Conservation (phyloP, 2,113 vertebrate species). For the Dicrurus megarhynchus region DNA sequence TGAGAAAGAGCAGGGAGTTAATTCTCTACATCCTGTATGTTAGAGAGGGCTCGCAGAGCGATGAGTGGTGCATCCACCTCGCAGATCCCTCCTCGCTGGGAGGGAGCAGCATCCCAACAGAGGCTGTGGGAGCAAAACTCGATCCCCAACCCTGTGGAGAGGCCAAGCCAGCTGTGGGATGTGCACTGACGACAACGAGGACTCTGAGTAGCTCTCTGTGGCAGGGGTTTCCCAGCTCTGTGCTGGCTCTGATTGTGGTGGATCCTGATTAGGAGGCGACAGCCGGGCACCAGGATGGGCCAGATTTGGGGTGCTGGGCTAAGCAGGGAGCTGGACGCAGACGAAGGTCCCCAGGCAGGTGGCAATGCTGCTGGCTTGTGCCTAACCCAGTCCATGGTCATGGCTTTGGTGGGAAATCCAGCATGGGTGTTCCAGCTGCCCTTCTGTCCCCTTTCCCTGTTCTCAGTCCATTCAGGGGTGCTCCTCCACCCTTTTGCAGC, state of each 20-base stretch:
- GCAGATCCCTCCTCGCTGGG: rapidly evolving
- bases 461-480: neutral
- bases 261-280: neutral
- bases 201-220: rapidly evolving
- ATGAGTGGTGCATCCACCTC: neutral
- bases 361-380: neutral
- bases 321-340: neutral
- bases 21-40: neutral
- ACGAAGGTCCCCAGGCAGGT: neutral
- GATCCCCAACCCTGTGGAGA: rapidly evolving
- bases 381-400: neutral
- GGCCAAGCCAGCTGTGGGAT: neutral
- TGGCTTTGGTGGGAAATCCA: neutral
- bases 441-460: too few species aligned
- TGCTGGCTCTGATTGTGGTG: neutral
- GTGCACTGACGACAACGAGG: rapidly evolving
- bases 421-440: neutral
- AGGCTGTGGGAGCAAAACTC: neutral
- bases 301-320: neutral
- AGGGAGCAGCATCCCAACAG: neutral
- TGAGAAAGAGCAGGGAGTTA: neutral
- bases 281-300: neutral
- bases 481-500: neutral
- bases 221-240: neutral
- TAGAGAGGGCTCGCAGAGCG: rapidly evolving